These are phyloP conservation scores for Ianthella basta DNA, from an alignment of 37 sponge, comb jelly and placozoan genomes.

Conservation along the genomic window DNA sequence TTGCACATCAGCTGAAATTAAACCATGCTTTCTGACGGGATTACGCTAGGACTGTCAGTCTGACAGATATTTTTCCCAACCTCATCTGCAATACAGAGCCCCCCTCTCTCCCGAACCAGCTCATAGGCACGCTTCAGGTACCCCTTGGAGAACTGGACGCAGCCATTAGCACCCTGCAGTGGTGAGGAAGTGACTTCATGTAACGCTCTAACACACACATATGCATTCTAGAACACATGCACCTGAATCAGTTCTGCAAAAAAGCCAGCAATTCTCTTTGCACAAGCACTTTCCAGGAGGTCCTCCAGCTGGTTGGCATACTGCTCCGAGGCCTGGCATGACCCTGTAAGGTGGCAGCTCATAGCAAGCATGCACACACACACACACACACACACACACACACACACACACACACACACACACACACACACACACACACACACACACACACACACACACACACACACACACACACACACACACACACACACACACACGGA, in stretches of 20 bases:
- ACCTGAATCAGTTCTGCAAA: slow-evolving; percentile 92
- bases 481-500: neutral
- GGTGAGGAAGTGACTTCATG: neutral
- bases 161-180: slow-evolving; percentile 83
- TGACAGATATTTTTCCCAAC: slow-evolving; percentile 33
- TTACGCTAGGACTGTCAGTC: neutral
- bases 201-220: neutral
- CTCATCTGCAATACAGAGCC: slow-evolving; percentile 87
- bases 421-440: neutral
- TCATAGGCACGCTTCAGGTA: slow-evolving; percentile 75
- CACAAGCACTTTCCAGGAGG: slow-evolving; percentile 62
- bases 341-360: slow-evolving; percentile 25
- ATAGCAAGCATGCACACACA: neutral
- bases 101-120: slow-evolving; percentile 74
- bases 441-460: slow-evolving; percentile 22
- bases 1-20: too few species aligned
- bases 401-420: slow-evolving; percentile 30
- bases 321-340: slow-evolving; percentile 70
- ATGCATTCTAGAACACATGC: too few species aligned
- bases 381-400: slow-evolving; percentile 17
- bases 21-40: too few species aligned
- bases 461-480: slow-evolving; percentile 35
- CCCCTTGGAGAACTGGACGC: slow-evolving; percentile 78
- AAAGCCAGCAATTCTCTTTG: slow-evolving; percentile 88
- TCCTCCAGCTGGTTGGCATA: slow-evolving; percentile 87